Evolutionary conservation across 1,140 invertebrate genomes (phyloP).

Genomic region (Triops longicaudatus): DNA sequence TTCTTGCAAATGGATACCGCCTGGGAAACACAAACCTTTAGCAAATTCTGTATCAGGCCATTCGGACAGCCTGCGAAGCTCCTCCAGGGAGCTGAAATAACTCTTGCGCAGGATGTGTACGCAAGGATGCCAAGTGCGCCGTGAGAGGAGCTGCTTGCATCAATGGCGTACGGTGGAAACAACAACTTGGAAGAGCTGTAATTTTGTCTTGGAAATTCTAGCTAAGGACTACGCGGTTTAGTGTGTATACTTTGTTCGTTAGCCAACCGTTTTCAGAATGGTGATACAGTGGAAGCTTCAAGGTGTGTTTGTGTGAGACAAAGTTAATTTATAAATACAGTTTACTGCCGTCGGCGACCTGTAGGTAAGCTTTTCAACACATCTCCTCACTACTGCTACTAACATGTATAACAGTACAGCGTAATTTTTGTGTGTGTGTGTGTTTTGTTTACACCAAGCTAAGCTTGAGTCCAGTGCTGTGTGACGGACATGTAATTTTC

Average conservation of each 20-base stretch:
- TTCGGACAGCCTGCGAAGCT: background rate
- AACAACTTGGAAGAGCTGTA: background rate
- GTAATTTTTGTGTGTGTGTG: too few relatives aligned
- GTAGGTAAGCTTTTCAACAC: conserved; percentile 2
- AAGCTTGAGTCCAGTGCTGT: too few relatives aligned
- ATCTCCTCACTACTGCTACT: background rate
- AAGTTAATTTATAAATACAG: too few relatives aligned
- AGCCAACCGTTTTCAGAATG: background rate
- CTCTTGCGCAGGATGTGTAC: background rate
- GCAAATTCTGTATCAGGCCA: background rate
- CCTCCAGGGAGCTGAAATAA: background rate
- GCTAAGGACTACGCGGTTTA: background rate
- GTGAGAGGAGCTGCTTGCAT: background rate
- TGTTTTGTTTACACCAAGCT: too few relatives aligned
- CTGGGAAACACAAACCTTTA: too few relatives aligned
- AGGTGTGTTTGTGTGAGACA: background rate
- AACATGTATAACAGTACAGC: background rate
- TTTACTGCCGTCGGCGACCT: too few relatives aligned
- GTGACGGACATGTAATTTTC: background rate
- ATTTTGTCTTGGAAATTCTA: background rate
- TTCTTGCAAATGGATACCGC: too few relatives aligned
- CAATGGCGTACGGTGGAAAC: background rate
- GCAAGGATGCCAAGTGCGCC: background rate
- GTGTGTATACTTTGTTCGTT: background rate
- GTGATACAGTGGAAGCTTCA: background rate